phyloP scores from a whole-genome alignment of 2,797 vertebrate genomes.

The Phataginus tetradactyla region DNA sequence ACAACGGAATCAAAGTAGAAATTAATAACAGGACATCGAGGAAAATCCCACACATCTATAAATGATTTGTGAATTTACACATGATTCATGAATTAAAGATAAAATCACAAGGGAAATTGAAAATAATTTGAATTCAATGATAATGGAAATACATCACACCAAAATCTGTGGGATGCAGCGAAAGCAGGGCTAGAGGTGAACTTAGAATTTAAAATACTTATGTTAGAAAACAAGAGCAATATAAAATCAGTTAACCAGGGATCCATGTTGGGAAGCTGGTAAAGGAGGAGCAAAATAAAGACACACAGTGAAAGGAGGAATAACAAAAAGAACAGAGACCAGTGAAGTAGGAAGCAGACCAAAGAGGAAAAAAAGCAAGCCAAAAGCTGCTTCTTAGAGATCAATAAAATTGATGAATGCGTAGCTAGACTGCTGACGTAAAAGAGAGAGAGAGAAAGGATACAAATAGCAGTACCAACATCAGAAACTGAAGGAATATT shows the following conservation, averaged over 20 bases:
- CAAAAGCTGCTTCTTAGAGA: not conserved
- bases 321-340: not conserved
- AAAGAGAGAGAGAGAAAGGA: not conserved
- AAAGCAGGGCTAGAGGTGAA: not conserved
- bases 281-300: not conserved
- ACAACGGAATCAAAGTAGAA: not conserved
- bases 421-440: not conserved
- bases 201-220: not conserved
- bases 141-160: not conserved
- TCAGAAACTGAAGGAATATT: too few relatives aligned
- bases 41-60: not conserved
- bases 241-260: not conserved
- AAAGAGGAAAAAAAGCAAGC: not conserved
- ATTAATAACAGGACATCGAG: not conserved
- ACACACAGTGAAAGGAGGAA: not conserved
- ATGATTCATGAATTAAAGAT: constrained; percentile 21
- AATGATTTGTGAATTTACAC: not conserved
- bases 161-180: not conserved
- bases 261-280: not conserved
- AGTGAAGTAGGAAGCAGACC: not conserved
- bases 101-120: not conserved
- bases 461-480: accelerated
- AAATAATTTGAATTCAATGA: not conserved
- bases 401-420: not conserved
- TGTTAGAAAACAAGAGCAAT: not conserved